phyloP scores from a whole-genome alignment of 2,888 invertebrate species.

The Caenorhabditis parvicauda region DNA sequence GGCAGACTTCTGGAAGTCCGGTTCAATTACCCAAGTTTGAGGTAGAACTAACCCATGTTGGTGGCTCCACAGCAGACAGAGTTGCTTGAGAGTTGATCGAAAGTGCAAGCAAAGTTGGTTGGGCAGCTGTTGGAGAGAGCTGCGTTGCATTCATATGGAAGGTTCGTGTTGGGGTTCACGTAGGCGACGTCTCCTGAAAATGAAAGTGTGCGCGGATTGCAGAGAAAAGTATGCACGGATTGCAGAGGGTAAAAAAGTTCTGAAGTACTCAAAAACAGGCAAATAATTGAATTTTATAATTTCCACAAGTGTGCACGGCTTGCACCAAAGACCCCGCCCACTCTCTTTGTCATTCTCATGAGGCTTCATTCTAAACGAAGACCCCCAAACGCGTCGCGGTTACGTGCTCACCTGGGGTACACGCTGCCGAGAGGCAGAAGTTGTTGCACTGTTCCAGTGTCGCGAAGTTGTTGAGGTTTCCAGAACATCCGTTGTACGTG shows the following conservation, averaged over 20 bases:
- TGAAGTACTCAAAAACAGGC: no score
- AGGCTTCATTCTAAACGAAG: no score
- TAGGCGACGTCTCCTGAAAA: slow-evolving; percentile 57
- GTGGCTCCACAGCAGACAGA: slow-evolving; percentile 62
- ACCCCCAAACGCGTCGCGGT: no score
- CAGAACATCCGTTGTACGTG: slow-evolving; percentile 59
- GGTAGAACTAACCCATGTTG: slow-evolving; percentile 45
- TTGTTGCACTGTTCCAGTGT: slow-evolving; percentile 60
- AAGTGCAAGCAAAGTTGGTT: slow-evolving; percentile 58
- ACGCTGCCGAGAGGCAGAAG: slow-evolving; percentile 61
- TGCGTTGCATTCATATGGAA: slow-evolving; percentile 59
- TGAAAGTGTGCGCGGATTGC: no score
- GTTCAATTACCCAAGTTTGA: not conserved
- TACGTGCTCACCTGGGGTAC: slow-evolving; percentile 59
- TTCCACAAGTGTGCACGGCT: no score
- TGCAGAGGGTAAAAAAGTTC: no score
- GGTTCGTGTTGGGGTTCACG: slow-evolving; percentile 60
- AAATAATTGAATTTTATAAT: no score
- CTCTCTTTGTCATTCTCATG: no score
- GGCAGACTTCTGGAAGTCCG: slow-evolving; percentile 52
- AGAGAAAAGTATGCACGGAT: no score
- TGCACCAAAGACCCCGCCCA: no score
- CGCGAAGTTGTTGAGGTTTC: slow-evolving; percentile 58
- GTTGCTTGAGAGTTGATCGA: slow-evolving; percentile 53
- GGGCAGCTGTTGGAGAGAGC: slow-evolving; percentile 59